These are phyloP conservation scores for Coccyzus lansbergi DNA, from an alignment of 2,797 vertebrate species.

Conservation along the genomic window DNA sequence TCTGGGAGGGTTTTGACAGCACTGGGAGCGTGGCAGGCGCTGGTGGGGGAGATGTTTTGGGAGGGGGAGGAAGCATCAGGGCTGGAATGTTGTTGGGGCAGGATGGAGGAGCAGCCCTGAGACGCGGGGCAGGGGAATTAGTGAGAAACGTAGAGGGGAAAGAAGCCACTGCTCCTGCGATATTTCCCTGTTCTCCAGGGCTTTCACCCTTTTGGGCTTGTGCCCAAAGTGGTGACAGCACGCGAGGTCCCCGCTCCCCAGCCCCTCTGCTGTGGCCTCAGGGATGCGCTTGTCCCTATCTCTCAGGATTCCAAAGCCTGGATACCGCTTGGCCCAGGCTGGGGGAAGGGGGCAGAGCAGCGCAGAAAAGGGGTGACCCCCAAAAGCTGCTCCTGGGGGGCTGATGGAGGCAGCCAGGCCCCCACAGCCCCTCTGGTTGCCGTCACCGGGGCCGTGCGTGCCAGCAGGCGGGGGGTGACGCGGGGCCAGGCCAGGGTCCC, in stretches of 20 bases:
- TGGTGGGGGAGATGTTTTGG: neutral
- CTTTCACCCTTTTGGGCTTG: neutral
- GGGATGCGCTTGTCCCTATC: neutral
- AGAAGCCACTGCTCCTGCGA: neutral
- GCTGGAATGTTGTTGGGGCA: neutral
- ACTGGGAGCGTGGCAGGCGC: accelerated
- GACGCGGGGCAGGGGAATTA: too few relatives aligned
- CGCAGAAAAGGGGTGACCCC: accelerated
- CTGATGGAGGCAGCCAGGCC: accelerated
- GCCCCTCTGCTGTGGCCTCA: neutral
- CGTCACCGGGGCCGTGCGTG: neutral
- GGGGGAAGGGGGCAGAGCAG: neutral
- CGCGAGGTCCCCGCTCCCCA: accelerated
- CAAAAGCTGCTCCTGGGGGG: neutral
- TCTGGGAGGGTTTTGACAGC: neutral
- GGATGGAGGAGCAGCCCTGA: neutral
- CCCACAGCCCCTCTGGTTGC: neutral
- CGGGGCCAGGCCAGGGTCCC: neutral
- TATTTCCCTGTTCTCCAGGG: neutral
- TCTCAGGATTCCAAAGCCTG: neutral
- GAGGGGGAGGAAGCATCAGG: accelerated
- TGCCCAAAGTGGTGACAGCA: neutral
- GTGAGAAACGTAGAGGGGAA: accelerated
- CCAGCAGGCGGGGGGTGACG: neutral
- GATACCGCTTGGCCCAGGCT: neutral